Evolutionary conservation across 2,888 invertebrate species (phyloP).

Genomic region (Mimumesa dahlbomi): DNA sequence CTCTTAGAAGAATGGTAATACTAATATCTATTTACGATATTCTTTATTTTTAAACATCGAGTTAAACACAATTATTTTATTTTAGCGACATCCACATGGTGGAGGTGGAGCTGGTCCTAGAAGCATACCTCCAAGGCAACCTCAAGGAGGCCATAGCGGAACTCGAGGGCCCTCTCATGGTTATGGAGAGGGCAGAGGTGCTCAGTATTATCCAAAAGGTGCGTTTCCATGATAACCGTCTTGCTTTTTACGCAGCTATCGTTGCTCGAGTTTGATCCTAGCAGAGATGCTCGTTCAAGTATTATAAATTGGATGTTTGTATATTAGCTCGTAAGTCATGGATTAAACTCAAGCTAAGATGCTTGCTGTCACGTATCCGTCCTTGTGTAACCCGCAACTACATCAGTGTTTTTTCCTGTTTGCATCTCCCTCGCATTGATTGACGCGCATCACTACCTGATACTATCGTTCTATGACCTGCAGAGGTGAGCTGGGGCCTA

Average conservation of each 20-base stretch:
- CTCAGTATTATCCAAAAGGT: constrained; percentile 88
- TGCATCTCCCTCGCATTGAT: constrained; percentile 78
- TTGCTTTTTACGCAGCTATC: constrained; percentile 36
- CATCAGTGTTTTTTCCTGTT: constrained; percentile 79
- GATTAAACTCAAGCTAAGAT: constrained; percentile 61
- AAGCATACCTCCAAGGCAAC: constrained; percentile 74
- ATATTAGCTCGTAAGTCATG: constrained; percentile 23
- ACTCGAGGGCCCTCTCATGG: constrained; percentile 85
- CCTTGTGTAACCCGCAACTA: constrained; percentile 73
- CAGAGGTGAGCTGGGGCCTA: constrained; percentile 80
- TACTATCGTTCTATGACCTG: constrained; percentile 79
- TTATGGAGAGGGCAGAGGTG: constrained; percentile 86
- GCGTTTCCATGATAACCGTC: constrained; percentile 43
- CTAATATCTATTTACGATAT: background rate
- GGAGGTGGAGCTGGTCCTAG: constrained; percentile 75
- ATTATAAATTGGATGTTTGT: constrained; percentile 20
- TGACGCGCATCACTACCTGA: constrained; percentile 79
- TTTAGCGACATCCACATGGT: constrained; percentile 81
- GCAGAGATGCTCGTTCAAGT: constrained; percentile 34
- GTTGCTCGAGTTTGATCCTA: constrained; percentile 62
- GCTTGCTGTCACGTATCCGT: constrained; percentile 48
- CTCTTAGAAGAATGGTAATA: constrained; percentile 90
- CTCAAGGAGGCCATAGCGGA: constrained; percentile 72
- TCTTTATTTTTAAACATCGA: background rate
- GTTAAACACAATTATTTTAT: background rate